Conservation (phyloP, 2,797 vertebrate genomes). For the Tenualosa ilisha region DNA sequence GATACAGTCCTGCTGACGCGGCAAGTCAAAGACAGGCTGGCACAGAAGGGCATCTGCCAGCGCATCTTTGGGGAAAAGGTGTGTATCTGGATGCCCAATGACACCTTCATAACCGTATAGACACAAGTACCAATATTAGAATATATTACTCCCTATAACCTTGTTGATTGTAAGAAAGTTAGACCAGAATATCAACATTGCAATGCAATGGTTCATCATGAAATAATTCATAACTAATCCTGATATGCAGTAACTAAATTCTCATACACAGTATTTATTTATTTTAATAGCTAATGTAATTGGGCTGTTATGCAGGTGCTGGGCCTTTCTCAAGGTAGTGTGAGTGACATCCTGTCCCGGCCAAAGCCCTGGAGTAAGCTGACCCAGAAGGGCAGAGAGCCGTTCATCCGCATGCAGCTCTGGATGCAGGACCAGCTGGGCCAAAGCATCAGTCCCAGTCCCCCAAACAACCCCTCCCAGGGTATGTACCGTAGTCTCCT, state of each 20-base stretch:
- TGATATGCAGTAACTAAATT: neutral
- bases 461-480: conserved; percentile 64
- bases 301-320: conserved; percentile 79
- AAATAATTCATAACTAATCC: too few species aligned
- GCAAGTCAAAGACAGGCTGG: conserved; percentile 96
- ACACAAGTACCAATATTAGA: neutral
- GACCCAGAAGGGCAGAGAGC: conserved; percentile 94
- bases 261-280: too few species aligned
- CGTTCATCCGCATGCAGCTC: conserved; percentile 97
- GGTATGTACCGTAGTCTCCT: conserved; percentile 48
- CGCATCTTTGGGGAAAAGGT: conserved; percentile 98
- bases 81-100: neutral
- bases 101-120: neutral
- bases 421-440: conserved; percentile 92
- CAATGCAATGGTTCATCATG: neutral
- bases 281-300: neutral
- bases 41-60: conserved; percentile 97
- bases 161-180: neutral
- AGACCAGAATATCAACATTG: neutral
- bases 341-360: conserved; percentile 95
- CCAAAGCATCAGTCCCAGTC: conserved; percentile 77
- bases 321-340: conserved; percentile 93
- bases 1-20: conserved; percentile 92
- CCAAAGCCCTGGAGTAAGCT: conserved; percentile 97
- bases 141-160: neutral